These are phyloP conservation scores for Carassius carassius DNA, from an alignment of 2,113 vertebrate species.

Conservation along the genomic window DNA sequence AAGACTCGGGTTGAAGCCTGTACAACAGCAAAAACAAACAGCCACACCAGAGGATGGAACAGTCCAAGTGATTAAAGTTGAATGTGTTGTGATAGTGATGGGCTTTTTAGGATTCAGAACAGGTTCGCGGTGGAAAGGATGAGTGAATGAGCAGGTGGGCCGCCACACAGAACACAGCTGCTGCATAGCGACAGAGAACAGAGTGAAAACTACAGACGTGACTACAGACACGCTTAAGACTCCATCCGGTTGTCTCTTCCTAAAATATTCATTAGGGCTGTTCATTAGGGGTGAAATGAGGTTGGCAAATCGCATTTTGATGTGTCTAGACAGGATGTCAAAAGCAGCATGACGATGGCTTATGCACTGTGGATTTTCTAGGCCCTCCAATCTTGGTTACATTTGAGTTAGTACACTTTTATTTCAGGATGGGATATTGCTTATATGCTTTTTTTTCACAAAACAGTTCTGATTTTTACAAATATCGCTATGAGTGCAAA, in stretches of 20 bases:
- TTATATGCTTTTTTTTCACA: not conserved
- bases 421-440: not conserved
- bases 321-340: conserved; percentile 10
- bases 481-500: no score
- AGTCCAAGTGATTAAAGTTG: conserved; percentile 43
- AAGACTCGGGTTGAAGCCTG: conserved; percentile 17
- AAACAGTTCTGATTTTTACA: not conserved
- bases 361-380: not conserved
- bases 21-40: conserved; percentile 42
- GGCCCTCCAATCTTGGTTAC: not conserved
- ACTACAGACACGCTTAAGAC: not conserved
- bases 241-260: not conserved
- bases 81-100: conserved; percentile 38
- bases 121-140: conserved; percentile 10
- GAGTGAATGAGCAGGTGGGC: not conserved
- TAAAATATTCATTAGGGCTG: conserved; percentile 29
- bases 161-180: not conserved
- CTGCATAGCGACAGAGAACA: not conserved
- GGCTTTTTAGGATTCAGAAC: conserved; percentile 39
- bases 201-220: not conserved
- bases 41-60: conserved; percentile 25
- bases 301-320: not conserved
- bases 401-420: not conserved
- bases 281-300: conserved; percentile 13
- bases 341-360: not conserved